phyloP scores from a whole-genome alignment of 2,113 vertebrate genomes.

The Xenotilapia flavipinnis region DNA sequence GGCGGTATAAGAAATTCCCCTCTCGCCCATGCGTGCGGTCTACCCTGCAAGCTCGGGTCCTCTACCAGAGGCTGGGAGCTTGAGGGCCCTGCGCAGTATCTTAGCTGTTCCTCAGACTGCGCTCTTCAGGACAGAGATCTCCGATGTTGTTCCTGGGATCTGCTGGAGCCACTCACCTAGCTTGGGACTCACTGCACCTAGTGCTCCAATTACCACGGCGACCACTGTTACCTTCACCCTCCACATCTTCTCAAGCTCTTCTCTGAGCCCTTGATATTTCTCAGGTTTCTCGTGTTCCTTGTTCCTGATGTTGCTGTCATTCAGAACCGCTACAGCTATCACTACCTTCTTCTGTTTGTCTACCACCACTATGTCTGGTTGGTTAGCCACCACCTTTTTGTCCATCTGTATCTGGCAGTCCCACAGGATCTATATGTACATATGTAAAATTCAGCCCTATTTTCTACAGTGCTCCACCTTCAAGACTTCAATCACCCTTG shows the following conservation, averaged over 20 bases:
- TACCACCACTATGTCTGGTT: background rate
- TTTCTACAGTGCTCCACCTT: background rate
- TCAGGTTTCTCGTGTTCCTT: background rate
- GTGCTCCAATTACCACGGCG: accelerated
- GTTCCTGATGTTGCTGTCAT: background rate
- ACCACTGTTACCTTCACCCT: background rate
- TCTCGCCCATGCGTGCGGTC: background rate
- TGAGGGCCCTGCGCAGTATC: background rate
- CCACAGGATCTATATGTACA: background rate
- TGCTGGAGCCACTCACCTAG: background rate
- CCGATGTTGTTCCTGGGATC: background rate
- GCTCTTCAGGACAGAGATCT: background rate
- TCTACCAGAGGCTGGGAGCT: background rate
- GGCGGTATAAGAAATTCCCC: background rate
- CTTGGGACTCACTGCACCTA: background rate
- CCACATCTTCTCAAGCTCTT: background rate
- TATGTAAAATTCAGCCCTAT: background rate
- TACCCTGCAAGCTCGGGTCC: background rate
- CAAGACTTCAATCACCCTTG: background rate
- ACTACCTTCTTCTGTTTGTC: background rate
- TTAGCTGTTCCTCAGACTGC: background rate
- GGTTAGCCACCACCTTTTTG: background rate
- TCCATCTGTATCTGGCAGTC: background rate
- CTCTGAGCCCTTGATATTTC: background rate
- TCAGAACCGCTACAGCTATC: background rate